Evolutionary conservation across 1,140 invertebrate species (phyloP).

Genomic region (Theocolax elegans): DNA sequence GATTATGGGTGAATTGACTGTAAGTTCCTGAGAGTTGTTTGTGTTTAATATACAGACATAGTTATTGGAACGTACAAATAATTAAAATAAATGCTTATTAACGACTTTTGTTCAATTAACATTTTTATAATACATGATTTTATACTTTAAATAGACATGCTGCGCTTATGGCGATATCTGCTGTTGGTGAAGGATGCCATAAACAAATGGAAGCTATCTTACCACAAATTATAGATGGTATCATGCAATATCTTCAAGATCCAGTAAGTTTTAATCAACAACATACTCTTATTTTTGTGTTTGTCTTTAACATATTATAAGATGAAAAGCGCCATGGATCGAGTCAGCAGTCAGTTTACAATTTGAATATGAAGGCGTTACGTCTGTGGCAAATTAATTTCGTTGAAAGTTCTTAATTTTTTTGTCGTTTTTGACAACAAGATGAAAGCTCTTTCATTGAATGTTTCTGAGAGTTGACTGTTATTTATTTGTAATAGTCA

Average conservation of each 20-base stretch:
- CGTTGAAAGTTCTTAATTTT: constrained; percentile 41
- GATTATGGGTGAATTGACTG: constrained; percentile 41
- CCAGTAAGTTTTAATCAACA: constrained; percentile 69
- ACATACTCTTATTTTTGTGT: neutral
- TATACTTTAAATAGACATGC: constrained; percentile 77
- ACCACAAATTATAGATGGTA: constrained; percentile 88
- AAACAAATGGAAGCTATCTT: constrained; percentile 97
- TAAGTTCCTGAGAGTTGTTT: constrained; percentile 52
- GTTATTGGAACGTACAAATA: neutral
- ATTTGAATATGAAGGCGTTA: constrained; percentile 51
- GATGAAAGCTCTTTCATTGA: constrained; percentile 42
- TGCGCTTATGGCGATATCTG: constrained; percentile 97
- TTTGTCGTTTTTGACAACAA: constrained; percentile 56
- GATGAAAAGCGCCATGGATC: constrained; percentile 47
- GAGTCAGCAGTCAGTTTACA: constrained; percentile 52
- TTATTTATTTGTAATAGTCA: constrained; percentile 44
- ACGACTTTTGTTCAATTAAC: no score
- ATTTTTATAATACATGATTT: neutral
- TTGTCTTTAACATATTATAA: constrained; percentile 9
- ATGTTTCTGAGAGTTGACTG: constrained; percentile 57
- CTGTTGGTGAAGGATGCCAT: constrained; percentile 97
- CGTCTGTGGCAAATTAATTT: constrained; percentile 57
- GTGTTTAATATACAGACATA: neutral
- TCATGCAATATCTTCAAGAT: constrained; percentile 90
- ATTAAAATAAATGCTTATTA: no score